Evolutionary conservation across 2,888 invertebrate species (phyloP).

Genomic region (Leistus spinibarbis): DNA sequence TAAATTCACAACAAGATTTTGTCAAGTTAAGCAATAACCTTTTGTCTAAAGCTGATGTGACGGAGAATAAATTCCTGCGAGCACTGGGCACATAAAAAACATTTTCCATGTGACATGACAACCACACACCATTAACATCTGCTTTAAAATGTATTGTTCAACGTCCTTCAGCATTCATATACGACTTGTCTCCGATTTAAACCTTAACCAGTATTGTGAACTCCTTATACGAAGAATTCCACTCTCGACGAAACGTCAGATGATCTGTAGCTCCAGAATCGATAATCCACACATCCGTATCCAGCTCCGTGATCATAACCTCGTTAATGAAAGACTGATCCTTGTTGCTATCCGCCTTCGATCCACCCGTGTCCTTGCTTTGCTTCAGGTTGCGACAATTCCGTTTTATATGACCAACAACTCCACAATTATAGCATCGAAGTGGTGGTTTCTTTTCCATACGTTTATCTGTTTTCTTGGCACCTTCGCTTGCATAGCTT

Average conservation of each 20-base stretch:
- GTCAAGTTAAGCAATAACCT: constrained; percentile 18
- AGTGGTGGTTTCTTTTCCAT: not conserved
- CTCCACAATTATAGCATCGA: constrained; percentile 11
- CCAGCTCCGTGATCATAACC: constrained; percentile 6
- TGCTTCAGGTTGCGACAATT: constrained; percentile 12
- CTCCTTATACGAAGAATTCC: constrained; percentile 30
- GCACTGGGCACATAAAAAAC: constrained; percentile 24
- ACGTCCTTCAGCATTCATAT: constrained; percentile 13
- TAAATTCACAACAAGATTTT: constrained; percentile 4
- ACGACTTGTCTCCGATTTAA: constrained; percentile 21
- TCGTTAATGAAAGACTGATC: constrained; percentile 4
- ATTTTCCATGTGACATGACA: constrained; percentile 6
- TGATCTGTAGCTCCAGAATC: constrained; percentile 40
- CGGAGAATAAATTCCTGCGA: constrained; percentile 36
- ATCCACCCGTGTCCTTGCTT: not conserved
- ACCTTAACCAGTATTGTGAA: constrained; percentile 31
- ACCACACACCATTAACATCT: constrained; percentile 38
- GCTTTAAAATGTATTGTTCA: constrained; percentile 29
- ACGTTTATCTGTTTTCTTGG: not conserved
- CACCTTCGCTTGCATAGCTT: not conserved
- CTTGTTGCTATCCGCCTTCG: not conserved
- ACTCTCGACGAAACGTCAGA: constrained; percentile 39
- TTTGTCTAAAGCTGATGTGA: constrained; percentile 24
- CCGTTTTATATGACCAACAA: constrained; percentile 20
- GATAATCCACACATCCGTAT: not conserved